These are phyloP conservation scores for Saguinus imperator DNA, from an alignment of 2,113 vertebrate species.

Conservation along the genomic window DNA sequence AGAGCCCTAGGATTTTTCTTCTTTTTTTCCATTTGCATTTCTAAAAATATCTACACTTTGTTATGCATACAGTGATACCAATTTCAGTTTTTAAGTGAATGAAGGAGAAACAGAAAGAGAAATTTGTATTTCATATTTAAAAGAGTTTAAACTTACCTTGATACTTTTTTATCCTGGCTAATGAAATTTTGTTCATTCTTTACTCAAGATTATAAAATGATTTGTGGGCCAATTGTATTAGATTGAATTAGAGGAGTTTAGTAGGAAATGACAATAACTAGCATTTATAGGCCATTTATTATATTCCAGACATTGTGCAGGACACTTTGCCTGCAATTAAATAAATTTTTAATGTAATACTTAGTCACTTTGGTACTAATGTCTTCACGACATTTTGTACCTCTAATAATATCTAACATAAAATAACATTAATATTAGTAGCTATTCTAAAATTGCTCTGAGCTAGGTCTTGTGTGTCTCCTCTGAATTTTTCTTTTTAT, in stretches of 20 bases:
- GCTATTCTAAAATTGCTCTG: not conserved
- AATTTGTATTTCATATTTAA: not conserved
- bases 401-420: not conserved
- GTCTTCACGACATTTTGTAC: not conserved
- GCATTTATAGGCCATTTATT: not conserved
- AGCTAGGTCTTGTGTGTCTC: not conserved
- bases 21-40: not conserved
- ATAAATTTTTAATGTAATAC: not conserved
- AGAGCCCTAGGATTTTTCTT: not conserved
- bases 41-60: not conserved
- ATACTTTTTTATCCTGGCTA: not conserved
- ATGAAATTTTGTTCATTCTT: not conserved
- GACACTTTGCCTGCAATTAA: not conserved
- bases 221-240: not conserved
- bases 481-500: not conserved
- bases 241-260: conserved; percentile 16
- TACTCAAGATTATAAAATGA: not conserved
- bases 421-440: not conserved
- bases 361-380: not conserved
- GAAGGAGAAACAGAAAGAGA: not conserved
- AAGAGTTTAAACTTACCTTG: not conserved
- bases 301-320: not conserved
- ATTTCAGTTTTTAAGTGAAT: not conserved
- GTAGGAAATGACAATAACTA: not conserved
- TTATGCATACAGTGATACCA: not conserved